phyloP scores from a whole-genome alignment of 2,888 invertebrate genomes.

The Mesorhabditis spiculigera region DNA sequence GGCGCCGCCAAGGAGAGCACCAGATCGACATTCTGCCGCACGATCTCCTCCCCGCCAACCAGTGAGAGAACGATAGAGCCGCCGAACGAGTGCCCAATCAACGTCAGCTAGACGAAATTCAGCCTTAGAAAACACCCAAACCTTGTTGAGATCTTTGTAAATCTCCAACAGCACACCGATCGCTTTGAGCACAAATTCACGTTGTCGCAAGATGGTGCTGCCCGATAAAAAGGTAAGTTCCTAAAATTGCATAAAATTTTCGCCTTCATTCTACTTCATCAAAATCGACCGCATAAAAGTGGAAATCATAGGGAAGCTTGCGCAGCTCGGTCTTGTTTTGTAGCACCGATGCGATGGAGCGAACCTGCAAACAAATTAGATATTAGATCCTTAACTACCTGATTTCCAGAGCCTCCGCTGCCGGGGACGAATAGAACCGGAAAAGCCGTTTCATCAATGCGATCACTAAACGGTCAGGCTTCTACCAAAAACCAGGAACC shows the following conservation, averaged over 20 bases:
- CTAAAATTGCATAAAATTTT: constrained; percentile 28
- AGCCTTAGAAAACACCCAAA: no score
- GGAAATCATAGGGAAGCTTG: constrained; percentile 75
- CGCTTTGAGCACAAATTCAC: constrained; percentile 71
- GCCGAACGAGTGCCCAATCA: constrained; percentile 39
- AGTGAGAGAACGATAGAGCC: constrained; percentile 24
- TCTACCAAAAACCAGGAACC: neutral
- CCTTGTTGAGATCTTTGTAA: constrained; percentile 2
- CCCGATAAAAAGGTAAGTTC: constrained; percentile 85
- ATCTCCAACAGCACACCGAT: constrained; percentile 68
- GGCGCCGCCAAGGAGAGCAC: constrained; percentile 26
- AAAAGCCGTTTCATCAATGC: constrained; percentile 69
- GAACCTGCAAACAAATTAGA: constrained; percentile 63
- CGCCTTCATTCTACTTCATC: constrained; percentile 68
- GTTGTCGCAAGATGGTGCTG: constrained; percentile 75
- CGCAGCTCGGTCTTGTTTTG: constrained; percentile 76
- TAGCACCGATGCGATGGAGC: constrained; percentile 88
- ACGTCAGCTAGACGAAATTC: constrained; percentile 20
- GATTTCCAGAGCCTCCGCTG: constrained; percentile 85
- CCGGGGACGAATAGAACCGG: constrained; percentile 93
- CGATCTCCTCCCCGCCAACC: constrained; percentile 15
- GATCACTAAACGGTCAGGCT: constrained; percentile 8
- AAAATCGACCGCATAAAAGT: constrained; percentile 85
- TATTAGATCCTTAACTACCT: constrained; percentile 9
- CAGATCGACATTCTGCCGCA: constrained; percentile 18